Conservation (phyloP, 2,113 vertebrate genomes). For the Furnarius figulus region DNA sequence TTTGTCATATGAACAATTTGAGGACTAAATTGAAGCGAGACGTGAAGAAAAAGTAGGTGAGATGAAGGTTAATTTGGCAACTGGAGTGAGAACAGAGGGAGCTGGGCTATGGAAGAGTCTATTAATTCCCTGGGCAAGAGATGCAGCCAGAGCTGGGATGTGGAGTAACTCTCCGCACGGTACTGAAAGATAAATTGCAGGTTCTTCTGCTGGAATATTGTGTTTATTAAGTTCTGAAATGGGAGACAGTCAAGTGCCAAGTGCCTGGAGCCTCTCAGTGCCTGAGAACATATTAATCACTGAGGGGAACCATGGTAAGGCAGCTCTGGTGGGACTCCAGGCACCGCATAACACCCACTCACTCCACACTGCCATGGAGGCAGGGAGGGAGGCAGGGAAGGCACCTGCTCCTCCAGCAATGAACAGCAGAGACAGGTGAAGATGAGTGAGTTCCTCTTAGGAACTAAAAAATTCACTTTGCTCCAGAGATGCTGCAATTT, state of each 20-base stretch:
- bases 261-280: not conserved
- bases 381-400: not conserved
- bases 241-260: slow-evolving; percentile 37
- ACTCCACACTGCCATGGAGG: rapidly evolving
- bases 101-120: not conserved
- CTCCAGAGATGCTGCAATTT: not conserved
- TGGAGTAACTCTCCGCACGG: rapidly evolving
- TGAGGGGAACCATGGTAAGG: not conserved
- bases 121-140: slow-evolving; percentile 43
- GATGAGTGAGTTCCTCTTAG: not conserved
- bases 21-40: slow-evolving; percentile 42
- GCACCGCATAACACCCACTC: not conserved
- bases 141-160: not conserved
- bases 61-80: slow-evolving; percentile 45
- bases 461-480: rapidly evolving
- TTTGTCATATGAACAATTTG: slow-evolving; percentile 48
- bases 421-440: not conserved
- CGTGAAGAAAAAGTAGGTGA: slow-evolving; percentile 47
- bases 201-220: slow-evolving; percentile 35
- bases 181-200: slow-evolving; percentile 4
- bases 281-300: slow-evolving; percentile 10
- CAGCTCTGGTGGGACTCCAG: not conserved
- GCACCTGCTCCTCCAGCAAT: not conserved
- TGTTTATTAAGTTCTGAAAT: slow-evolving; percentile 37
- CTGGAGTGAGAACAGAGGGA: not conserved